Percentiles rank a stretch among this genome's conserved stretches.
Conservation (phyloP, 2,888 invertebrate genomes). For the Apamea epomidion region DNA sequence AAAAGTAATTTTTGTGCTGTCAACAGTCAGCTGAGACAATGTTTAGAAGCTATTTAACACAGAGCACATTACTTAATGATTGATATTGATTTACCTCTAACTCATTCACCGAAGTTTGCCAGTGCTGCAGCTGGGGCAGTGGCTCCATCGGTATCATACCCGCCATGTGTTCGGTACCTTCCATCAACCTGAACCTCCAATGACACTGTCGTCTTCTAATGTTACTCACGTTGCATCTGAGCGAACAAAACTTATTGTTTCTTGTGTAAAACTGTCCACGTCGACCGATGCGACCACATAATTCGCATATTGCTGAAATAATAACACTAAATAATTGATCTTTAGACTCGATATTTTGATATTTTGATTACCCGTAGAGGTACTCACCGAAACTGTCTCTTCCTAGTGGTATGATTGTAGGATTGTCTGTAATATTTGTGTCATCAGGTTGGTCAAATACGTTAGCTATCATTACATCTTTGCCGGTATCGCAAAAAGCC, state of each 20-base stretch:
- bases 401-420: constrained; percentile 96
- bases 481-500: constrained; percentile 82
- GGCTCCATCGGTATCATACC: constrained; percentile 88
- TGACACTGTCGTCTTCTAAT: constrained; percentile 75
- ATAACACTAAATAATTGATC: constrained; percentile 40
- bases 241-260: constrained; percentile 85
- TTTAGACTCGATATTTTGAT: constrained; percentile 6
- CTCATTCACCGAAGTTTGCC: constrained; percentile 84
- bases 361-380: background rate
- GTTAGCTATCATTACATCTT: constrained; percentile 74
- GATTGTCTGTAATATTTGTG: constrained; percentile 89
- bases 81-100: constrained; percentile 76
- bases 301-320: constrained; percentile 85
- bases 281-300: constrained; percentile 85
- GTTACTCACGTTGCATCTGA: constrained; percentile 82
- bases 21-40: constrained; percentile 26
- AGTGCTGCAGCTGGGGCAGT: constrained; percentile 86
- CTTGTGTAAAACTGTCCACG: constrained; percentile 83
- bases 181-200: constrained; percentile 87
- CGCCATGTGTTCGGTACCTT: constrained; percentile 87
- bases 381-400: constrained; percentile 96
- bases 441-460: constrained; percentile 75
- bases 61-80: background rate
- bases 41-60: background rate
- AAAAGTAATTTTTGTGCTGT: background rate